phyloP scores from a whole-genome alignment of 2,797 vertebrate genomes.

The Phataginus tetradactyla region DNA sequence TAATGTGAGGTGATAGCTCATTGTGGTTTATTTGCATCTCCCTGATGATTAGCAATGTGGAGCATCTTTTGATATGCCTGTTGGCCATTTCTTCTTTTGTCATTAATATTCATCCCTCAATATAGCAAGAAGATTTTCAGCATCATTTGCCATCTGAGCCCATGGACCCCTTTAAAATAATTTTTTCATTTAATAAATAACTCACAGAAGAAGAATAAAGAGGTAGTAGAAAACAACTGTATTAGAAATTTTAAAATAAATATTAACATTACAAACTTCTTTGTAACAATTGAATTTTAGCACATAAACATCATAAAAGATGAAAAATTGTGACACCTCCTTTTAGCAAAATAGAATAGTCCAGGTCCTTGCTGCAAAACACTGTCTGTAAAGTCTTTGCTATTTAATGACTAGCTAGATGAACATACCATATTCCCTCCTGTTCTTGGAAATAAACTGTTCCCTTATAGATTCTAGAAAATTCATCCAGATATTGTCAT shows the following conservation, averaged over 20 bases:
- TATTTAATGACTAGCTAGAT: background rate
- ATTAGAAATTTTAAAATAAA: constrained; percentile 26
- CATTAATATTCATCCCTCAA: background rate
- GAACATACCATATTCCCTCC: background rate
- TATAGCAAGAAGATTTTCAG: background rate
- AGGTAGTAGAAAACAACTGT: background rate
- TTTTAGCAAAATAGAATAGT: background rate
- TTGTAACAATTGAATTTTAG: background rate
- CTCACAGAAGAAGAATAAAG: background rate
- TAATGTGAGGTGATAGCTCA: too few relatives aligned
- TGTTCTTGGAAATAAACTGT: background rate
- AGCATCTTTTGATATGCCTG: too few relatives aligned
- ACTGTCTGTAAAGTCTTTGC: background rate
- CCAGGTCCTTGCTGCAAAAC: background rate
- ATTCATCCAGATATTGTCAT: background rate
- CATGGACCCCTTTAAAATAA: background rate
- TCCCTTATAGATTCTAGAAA: constrained; percentile 16
- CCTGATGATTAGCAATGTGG: too few relatives aligned
- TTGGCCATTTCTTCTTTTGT: background rate
- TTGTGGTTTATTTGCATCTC: too few relatives aligned
- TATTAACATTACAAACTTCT: background rate
- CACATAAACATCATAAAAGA: background rate
- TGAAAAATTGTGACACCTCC: background rate
- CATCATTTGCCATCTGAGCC: background rate
- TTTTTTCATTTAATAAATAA: constrained; percentile 16